Percentiles rank a stretch among this genome's conserved stretches.
Evolutionary conservation across 2,888 invertebrate species (phyloP).

Genomic region (Willowsia nigromaculata): DNA sequence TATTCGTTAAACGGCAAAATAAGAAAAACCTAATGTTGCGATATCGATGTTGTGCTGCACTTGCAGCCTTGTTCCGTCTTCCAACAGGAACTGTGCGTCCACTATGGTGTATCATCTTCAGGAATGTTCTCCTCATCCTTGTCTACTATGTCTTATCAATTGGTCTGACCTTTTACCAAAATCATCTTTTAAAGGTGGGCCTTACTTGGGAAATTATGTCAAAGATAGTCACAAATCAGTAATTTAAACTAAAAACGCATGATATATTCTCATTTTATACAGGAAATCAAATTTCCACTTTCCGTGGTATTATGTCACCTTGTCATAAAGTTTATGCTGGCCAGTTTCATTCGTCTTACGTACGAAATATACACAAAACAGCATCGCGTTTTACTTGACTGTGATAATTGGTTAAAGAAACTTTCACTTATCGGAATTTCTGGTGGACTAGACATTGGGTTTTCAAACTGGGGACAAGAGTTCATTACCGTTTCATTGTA

Average conservation of each 20-base stretch:
- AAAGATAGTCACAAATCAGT: too few species aligned
- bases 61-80: conserved; percentile 66
- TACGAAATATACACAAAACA: conserved; percentile 84
- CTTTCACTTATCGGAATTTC: conserved; percentile 93
- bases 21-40: conserved; percentile 51
- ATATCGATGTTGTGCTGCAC: conserved; percentile 68
- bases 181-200: conserved; percentile 91
- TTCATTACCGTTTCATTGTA: conserved; percentile 95
- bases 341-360: conserved; percentile 86
- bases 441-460: conserved; percentile 97
- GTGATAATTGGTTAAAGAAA: conserved; percentile 88
- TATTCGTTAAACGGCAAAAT: conserved; percentile 29
- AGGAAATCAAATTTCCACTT: conserved; percentile 94
- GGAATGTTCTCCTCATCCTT: conserved; percentile 84
- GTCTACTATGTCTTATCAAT: conserved; percentile 95
- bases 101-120: conserved; percentile 74
- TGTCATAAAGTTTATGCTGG: conserved; percentile 91
- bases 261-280: conserved; percentile 73
- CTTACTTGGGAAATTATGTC: too few species aligned
- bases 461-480: conserved; percentile 99
- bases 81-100: conserved; percentile 69
- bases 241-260: background rate
- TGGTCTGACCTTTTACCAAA: conserved; percentile 97
- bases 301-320: conserved; percentile 94
- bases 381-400: conserved; percentile 86